These are phyloP conservation scores for Cirrhinus molitorella DNA, from an alignment of 2,797 vertebrate species.

Conservation along the genomic window DNA sequence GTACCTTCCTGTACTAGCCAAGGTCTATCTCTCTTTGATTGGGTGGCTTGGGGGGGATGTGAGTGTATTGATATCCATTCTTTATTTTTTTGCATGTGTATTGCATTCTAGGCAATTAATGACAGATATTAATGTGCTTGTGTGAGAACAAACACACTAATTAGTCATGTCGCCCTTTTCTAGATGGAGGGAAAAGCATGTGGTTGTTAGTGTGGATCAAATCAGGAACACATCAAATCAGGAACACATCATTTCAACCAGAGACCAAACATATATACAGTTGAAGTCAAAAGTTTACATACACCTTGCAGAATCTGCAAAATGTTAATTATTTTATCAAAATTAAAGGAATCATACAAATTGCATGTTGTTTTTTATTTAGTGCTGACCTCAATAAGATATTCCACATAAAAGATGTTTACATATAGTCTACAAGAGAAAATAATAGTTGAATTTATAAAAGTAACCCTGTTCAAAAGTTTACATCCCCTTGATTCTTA, in stretches of 20 bases:
- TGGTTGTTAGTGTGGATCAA: not conserved
- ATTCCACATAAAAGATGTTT: no score
- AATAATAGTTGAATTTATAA: no score
- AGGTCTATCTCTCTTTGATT: slow-evolving; percentile 38
- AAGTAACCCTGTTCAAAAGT: no score
- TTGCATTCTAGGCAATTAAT: slow-evolving; percentile 39
- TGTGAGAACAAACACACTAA: slow-evolving; percentile 34
- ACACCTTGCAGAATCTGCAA: no score
- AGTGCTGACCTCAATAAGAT: no score
- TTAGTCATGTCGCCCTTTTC: slow-evolving; percentile 24
- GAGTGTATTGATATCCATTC: slow-evolving; percentile 49
- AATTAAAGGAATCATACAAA: no score
- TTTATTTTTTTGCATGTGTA: slow-evolving; percentile 15
- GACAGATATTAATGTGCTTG: slow-evolving; percentile 47
- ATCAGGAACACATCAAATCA: no score
- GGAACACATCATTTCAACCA: not conserved
- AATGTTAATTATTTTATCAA: no score
- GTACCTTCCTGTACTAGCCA: slow-evolving; percentile 18
- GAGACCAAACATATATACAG: not conserved
- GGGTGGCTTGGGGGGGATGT: slow-evolving; percentile 5
- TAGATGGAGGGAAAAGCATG: not conserved
- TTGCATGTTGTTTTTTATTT: no score
- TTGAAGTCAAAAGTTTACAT: no score
- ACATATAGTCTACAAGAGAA: no score
- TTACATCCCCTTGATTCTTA: no score